Conservation (phyloP, 2,888 invertebrate species). For the Clanis bilineata region DNA sequence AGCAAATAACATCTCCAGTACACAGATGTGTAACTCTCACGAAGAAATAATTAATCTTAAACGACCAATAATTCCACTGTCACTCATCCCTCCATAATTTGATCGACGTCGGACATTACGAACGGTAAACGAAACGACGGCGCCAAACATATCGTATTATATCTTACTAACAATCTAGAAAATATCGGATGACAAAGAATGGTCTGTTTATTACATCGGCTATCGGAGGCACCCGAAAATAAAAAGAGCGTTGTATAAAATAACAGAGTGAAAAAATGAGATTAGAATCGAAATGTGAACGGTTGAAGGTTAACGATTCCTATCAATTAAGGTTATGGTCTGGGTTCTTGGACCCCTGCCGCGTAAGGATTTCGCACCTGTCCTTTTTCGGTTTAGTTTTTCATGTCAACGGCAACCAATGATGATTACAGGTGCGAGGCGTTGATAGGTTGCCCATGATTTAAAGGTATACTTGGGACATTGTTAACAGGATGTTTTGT, state of each 20-base stretch:
- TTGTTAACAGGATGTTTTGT: no score
- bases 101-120: conserved; percentile 59
- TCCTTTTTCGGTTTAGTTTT: conserved; percentile 66
- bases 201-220: conserved; percentile 77
- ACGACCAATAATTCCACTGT: conserved; percentile 43
- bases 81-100: conserved; percentile 44
- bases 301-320: conserved; percentile 81
- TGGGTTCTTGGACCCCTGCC: conserved; percentile 70
- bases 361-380: conserved; percentile 76
- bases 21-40: conserved; percentile 35
- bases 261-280: conserved; percentile 68
- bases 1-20: conserved; percentile 19
- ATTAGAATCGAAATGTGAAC: conserved; percentile 74
- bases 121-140: conserved; percentile 59
- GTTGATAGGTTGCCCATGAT: conserved; percentile 44
- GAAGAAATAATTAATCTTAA: conserved; percentile 43
- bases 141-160: conserved; percentile 60
- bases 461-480: neutral
- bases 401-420: conserved; percentile 62
- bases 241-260: conserved; percentile 72
- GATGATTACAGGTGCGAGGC: conserved; percentile 69
- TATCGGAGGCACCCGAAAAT: conserved; percentile 75
- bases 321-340: conserved; percentile 82
- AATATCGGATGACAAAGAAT: conserved; percentile 80
- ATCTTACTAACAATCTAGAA: conserved; percentile 64